Base-by-base conservation (phyloP, 2,888 invertebrate species). In the Liopterus haemorrhoidalis region DNA sequence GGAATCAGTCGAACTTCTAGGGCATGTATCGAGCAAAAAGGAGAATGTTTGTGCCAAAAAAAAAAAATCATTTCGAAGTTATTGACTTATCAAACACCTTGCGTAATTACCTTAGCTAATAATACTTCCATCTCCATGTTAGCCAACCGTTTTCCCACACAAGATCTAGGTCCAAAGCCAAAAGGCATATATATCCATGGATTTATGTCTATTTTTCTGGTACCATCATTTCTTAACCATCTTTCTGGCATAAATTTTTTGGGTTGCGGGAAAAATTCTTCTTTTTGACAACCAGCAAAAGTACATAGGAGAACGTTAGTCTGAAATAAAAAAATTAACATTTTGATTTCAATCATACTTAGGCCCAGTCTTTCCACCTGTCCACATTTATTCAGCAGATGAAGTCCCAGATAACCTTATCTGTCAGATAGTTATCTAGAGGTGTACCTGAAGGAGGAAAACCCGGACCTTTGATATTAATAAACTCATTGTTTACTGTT, bases 121-220 rank as follows among this genome's bases (percentile, higher is more conserved):
- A 55, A 54, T 5, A 61, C 49, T 56, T 64, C 61, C 40, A 64
- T 33, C 51, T 64, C 85, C 51, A 85, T 65, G 56, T 83, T 82
- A 0, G 84, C 85, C 51, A 87, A 74, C 55, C 85, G 68, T 58
- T 79, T 71, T 4, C 86, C 86, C 46, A 82, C 74, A 57, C 84
- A 84, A 50, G 74, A 74, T 36, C 83, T 72, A 0, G 79, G 71
- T 0, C 83, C 84, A 56, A 77, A 78, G 1, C 83, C 83, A 59
- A 84, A 84, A 0, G 82, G 82, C 45, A 80, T 62, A 32, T 72
- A 74, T 0, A 74, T 70, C 65, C 81, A 81, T 0, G 79, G 78
- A 61, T 77, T 73, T 12, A 70, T 65, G 36, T 72, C 70, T 11
- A 58, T 58, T n/a, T 58, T 59, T 27, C 56, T 56, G 11, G 69